Evolutionary conservation across 2,797 vertebrate genomes (phyloP), one percentile per base, ranked within the genome.

Genomic region (Pantherophis alleghaniensis): DNA sequence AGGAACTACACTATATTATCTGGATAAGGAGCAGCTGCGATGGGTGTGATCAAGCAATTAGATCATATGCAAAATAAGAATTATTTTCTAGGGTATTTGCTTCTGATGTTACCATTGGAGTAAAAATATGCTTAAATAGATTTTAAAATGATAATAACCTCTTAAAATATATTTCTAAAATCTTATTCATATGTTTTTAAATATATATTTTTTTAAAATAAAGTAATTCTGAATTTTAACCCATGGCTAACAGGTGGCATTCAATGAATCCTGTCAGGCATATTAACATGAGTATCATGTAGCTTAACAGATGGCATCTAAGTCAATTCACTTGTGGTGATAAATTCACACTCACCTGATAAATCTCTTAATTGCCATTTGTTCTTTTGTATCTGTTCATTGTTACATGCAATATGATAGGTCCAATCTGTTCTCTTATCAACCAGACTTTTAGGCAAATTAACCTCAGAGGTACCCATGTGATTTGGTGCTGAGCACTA

Each of bases 241-340:
- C 93, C 28, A 95, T 59, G 90, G 94, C 93, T 88, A 93, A 93
- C 83, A 93, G 94, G 53, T 92, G 95, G 93, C 96, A 96, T 92
- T 94, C 93, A 96, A 91, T 90, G 94, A 94, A 90, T 92, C 53
- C 0, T 91, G 91, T 95, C 55, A 95, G 90, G 92, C 87, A 10
- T 37, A 86, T 79, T 92, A 90, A 60, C 88, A 90, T 88, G 94
- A 60, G 32, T 93, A 61, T 66, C 79, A 90, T 14, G 20, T 86
- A 92, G 92, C 88, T 95, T 89, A 95, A 96, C 87, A 93, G 95
- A 96, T 94, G 69, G 93, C 0, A 91, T 60, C 51, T 93, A 69
- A 90, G 22, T 42, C 91, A 94, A 96, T 94, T 96, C 60, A 94
- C 86, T 91, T 86, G 92, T 11, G 28, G 53, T 1, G 0, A 37